Base-by-base conservation (phyloP, 2,888 invertebrate species). In the Pollenia labialis region DNA sequence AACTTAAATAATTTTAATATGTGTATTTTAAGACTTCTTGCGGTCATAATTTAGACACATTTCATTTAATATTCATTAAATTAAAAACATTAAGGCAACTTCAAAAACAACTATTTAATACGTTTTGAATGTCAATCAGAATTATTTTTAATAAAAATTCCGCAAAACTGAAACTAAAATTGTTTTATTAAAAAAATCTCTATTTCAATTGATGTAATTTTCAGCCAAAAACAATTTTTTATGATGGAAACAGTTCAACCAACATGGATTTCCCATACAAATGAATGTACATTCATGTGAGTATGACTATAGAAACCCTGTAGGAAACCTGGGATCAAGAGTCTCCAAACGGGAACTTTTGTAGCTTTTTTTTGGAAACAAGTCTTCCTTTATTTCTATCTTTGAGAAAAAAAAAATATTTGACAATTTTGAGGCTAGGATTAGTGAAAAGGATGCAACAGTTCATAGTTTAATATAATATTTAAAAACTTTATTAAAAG, bases 121-220 rank as follows among this genome's bases (percentile, higher is more conserved):
- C 52, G 64, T 64, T 64, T 44, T 16, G 64, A 72, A 72, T 72
- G 80, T 64, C 82, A 82, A 82, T 82, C 82, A 82, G 76, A 81
- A 64, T 40, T 54, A 56, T 72, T 81, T 23, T 81, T 48, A 72
- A 72, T 81, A 23, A 72, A 81, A 32, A 80, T 42, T 81, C 46
- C 18, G 7, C 54, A 40, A 81, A 64, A 71, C 54, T 32, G 46
- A 46, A 71, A 72, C 50, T 6, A 80, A 71, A 54, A 52, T 16
- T 32, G 32, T 6, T 0, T 32, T 32, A 32, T 32, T 32, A 32
- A 79, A 71, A 80, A 71, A 80, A 80, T 71, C 58, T 75, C 50
- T 75, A 74, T 82, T 60, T 82, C 82, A 75, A 76, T 82, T 82
- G 75, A 82, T 52, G 69, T 46, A 44, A 62, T 60, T 60, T 74